A percentile compares a stretch with the other conserved stretches of the same genome.
Conservation (phyloP, 2,888 invertebrate genomes). For the Camptogramma bilineatum region DNA sequence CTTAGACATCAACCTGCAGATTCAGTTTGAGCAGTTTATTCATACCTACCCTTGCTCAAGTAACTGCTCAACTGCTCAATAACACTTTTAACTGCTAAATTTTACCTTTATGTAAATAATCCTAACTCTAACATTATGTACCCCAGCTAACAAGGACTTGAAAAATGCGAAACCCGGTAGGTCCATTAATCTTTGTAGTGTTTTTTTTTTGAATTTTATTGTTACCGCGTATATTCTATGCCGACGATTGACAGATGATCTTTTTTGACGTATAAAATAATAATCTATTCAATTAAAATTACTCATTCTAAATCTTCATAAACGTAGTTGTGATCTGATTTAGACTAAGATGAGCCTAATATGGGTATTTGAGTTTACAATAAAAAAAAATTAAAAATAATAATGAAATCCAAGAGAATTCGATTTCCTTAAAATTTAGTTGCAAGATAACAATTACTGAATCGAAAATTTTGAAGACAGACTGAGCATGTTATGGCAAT, state of each 20-base stretch:
- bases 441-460: too few species aligned
- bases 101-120: slow-evolving; percentile 48
- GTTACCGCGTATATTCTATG: not conserved
- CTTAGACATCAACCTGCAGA: not conserved
- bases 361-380: too few species aligned
- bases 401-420: too few species aligned
- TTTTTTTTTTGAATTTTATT: not conserved
- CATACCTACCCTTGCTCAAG: not conserved
- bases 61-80: not conserved
- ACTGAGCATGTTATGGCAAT: too few species aligned
- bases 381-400: too few species aligned
- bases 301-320: too few species aligned
- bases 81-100: slow-evolving; percentile 17
- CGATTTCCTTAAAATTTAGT: too few species aligned
- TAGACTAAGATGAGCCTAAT: too few species aligned
- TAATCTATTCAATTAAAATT: too few species aligned
- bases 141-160: slow-evolving; percentile 65
- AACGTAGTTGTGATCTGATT: too few species aligned
- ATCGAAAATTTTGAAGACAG: too few species aligned
- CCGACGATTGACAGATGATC: slow-evolving; percentile 5
- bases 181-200: slow-evolving; percentile 41
- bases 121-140: slow-evolving; percentile 58
- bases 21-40: not conserved
- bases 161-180: slow-evolving; percentile 67
- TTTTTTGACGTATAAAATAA: not conserved